Percentiles rank a stretch among this genome's conserved stretches.
Conservation (phyloP, 2,113 vertebrate species). For the Brachyhypopomus occidentalis region DNA sequence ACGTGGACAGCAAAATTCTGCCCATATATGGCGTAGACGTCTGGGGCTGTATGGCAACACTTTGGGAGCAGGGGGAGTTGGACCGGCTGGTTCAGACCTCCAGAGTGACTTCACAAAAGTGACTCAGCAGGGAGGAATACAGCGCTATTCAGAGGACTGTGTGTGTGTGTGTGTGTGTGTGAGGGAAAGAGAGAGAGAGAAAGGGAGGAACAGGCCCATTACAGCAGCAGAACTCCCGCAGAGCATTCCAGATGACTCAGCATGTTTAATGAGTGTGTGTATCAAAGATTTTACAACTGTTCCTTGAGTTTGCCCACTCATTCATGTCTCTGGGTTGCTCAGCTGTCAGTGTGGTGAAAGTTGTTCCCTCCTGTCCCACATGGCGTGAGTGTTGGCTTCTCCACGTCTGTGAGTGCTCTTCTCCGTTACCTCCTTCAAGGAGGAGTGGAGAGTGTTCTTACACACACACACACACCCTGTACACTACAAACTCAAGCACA, state of each 20-base stretch:
- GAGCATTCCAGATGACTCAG: conserved; percentile 54
- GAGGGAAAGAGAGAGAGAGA: too few relatives aligned
- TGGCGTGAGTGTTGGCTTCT: conserved; percentile 39
- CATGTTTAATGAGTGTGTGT: conserved; percentile 29
- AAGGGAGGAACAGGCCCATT: conserved; percentile 32
- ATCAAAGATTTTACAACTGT: conserved; percentile 39
- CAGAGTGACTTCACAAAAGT: conserved; percentile 27
- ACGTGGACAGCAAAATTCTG: neutral
- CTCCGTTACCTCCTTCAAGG: neutral
- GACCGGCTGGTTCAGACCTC: neutral
- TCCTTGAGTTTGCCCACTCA: conserved; percentile 1
- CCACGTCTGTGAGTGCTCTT: neutral
- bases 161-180: neutral
- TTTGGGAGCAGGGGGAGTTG: neutral
- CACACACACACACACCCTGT: neutral
- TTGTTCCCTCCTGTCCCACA: conserved; percentile 28
- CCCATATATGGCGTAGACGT: neutral
- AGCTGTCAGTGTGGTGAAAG: conserved; percentile 14
- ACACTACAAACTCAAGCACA: neutral
- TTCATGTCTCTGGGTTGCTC: conserved; percentile 20
- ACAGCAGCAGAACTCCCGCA: conserved; percentile 37
- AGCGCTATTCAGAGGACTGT: conserved; percentile 10
- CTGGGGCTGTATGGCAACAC: neutral
- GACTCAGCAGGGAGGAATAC: conserved; percentile 40
- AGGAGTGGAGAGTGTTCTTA: neutral